phyloP scores from a whole-genome alignment of 2,113 vertebrate species.

The Etheostoma spectabile region DNA sequence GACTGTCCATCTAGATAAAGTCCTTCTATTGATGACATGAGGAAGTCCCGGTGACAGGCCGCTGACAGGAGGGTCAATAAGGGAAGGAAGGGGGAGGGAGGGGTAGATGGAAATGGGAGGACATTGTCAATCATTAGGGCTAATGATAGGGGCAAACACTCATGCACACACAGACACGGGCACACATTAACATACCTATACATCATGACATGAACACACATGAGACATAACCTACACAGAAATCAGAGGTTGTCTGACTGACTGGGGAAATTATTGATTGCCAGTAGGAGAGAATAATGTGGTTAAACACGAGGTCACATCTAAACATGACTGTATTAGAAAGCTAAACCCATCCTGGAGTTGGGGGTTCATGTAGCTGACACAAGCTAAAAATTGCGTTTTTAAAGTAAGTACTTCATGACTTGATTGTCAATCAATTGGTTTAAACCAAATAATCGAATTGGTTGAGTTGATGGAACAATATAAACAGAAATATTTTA shows the following conservation, averaged over 20 bases:
- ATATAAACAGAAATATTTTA: too few relatives aligned
- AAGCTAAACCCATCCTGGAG: neutral
- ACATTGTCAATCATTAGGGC: constrained; percentile 76
- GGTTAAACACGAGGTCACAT: constrained; percentile 64
- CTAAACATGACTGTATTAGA: constrained; percentile 27
- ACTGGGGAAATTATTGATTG: constrained; percentile 62
- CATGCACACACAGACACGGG: constrained; percentile 19
- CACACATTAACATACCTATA: constrained; percentile 30
- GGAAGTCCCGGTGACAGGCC: constrained; percentile 70
- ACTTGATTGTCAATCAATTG: neutral
- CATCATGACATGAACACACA: constrained; percentile 16
- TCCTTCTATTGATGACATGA: constrained; percentile 73
- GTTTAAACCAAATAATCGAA: too few relatives aligned
- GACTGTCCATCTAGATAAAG: constrained; percentile 76
- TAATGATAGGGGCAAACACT: constrained; percentile 65
- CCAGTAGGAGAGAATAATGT: constrained; percentile 37
- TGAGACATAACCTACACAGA: neutral
- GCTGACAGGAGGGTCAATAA: constrained; percentile 80
- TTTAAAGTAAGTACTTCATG: neutral
- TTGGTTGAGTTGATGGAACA: neutral
- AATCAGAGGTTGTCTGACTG: constrained; percentile 30
- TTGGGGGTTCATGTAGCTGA: neutral
- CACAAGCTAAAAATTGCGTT: neutral
- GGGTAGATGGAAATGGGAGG: constrained; percentile 51
- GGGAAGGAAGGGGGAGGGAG: constrained; percentile 50